Evolutionary conservation across 2,113 vertebrate species (phyloP), one percentile per base, ranked within the genome.

Genomic region (Chiloscyllium plagiosum): DNA sequence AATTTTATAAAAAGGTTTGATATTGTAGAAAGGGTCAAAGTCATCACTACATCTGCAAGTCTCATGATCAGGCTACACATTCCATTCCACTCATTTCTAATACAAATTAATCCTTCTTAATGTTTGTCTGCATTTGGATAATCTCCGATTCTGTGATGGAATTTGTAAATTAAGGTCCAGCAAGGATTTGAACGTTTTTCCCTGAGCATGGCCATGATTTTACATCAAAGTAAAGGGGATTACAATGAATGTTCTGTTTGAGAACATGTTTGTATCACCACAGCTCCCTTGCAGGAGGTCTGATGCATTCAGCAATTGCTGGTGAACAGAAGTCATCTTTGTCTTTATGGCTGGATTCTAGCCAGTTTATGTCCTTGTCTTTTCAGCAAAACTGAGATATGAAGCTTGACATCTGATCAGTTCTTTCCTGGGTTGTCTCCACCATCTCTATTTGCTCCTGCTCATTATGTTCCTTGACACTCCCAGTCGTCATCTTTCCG

Each of bases 71-170:
- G 12, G 66, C 94, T 72, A 42, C 26, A 72, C 94, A 95, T 95
- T 95, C 94, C 47, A 72, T 72, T 50, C 37, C 93, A 72, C 37
- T 70, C 42, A 70, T 42, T 72, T 70, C 68, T 47, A 95, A 95
- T 72, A 22, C 68, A 95, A 95, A 72, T 95, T 95, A 95, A 95
- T 95, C 94, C 50, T 69, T 70, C 66, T 52, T 95, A 47, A 70
- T 95, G 68, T 94, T 94, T 94, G 65, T 94, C 61, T 66, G 65
- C 66, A 42, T 94, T 20, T 42, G 65, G 94, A 50, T 72, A 95
- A 95, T 95, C 94, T 95, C 68, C 76, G 68, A 95, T 72, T 95
- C 68, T 33, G 42, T 95, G 19, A 50, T 50, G 68, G 68, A 95
- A 95, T 95, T 95, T 95, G 94, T 4, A 72, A 76, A 95, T 72